phyloP scores from a whole-genome alignment of 2,113 vertebrate genomes.

The Hypanus sabinus region DNA sequence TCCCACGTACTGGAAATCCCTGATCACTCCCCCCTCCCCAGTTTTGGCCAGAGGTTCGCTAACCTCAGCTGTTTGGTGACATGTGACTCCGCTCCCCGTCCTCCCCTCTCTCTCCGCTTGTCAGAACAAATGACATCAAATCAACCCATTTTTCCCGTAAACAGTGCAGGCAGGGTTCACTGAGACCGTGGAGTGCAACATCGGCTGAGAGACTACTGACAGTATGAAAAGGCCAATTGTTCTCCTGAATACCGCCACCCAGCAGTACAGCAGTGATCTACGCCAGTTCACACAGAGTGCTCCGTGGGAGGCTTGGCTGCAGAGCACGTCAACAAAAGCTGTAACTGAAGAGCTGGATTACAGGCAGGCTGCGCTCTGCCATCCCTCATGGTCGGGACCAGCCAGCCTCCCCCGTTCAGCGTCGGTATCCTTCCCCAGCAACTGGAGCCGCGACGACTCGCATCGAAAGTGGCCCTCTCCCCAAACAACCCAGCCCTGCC shows the following conservation, averaged over 20 bases:
- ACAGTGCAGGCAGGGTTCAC: not conserved
- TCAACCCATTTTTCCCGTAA: not conserved
- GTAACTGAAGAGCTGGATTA: not conserved
- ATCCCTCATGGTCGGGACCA: not conserved
- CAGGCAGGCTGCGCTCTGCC: too few species aligned
- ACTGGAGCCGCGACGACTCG: not conserved
- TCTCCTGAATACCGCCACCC: not conserved
- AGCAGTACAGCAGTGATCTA: not conserved
- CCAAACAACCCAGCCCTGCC: not conserved
- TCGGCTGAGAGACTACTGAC: not conserved
- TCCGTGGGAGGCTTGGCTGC: not conserved
- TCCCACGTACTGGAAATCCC: too few species aligned
- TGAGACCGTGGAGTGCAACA: not conserved
- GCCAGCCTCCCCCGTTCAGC: not conserved
- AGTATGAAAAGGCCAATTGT: not conserved
- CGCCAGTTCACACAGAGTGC: not conserved
- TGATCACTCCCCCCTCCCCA: not conserved
- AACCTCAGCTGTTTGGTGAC: not conserved
- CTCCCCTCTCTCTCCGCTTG: not conserved
- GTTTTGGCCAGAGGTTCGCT: not conserved
- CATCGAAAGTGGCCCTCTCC: not conserved
- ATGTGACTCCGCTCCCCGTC: not conserved
- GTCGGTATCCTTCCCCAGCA: not conserved
- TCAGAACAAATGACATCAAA: not conserved
- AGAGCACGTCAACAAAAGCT: not conserved